Percentiles rank a stretch among this genome's conserved stretches.
Conservation (phyloP, 2,797 vertebrate species). For the Smutsia temminckii region DNA sequence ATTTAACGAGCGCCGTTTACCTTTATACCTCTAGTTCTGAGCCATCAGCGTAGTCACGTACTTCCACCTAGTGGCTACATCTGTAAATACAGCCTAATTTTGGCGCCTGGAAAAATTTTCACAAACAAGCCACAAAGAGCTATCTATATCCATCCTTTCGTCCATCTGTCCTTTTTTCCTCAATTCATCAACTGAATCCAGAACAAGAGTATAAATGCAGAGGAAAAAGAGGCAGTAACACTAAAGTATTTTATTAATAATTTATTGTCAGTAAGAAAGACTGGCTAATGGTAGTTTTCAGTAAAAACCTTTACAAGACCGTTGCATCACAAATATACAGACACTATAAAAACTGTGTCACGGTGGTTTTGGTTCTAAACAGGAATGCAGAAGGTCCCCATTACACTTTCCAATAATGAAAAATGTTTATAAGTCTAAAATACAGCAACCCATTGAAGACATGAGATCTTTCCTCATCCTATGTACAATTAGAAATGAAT, state of each 20-base stretch:
- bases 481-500: slow-evolving; percentile 86
- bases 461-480: slow-evolving; percentile 85
- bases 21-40: neutral
- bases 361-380: slow-evolving; percentile 90
- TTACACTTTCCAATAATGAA: slow-evolving; percentile 88
- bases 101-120: slow-evolving; percentile 41
- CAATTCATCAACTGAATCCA: neutral
- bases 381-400: slow-evolving; percentile 93
- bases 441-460: slow-evolving; percentile 93
- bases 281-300: slow-evolving; percentile 98
- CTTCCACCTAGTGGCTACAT: slow-evolving; percentile 81
- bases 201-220: slow-evolving; percentile 43
- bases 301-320: slow-evolving; percentile 99
- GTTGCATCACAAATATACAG: slow-evolving; percentile 94
- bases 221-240: slow-evolving; percentile 80
- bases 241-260: slow-evolving; percentile 97
- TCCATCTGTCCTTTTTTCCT: neutral
- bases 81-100: slow-evolving; percentile 43
- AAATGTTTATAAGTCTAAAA: slow-evolving; percentile 86
- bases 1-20: neutral
- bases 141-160: neutral
- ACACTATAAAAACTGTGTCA: slow-evolving; percentile 91
- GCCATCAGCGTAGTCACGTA: slow-evolving; percentile 39
- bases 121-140: neutral
- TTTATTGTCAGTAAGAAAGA: slow-evolving; percentile 99